Base-by-base conservation (phyloP, 92 coral and sea anemone species). In the Micromussa lordhowensis region DNA sequence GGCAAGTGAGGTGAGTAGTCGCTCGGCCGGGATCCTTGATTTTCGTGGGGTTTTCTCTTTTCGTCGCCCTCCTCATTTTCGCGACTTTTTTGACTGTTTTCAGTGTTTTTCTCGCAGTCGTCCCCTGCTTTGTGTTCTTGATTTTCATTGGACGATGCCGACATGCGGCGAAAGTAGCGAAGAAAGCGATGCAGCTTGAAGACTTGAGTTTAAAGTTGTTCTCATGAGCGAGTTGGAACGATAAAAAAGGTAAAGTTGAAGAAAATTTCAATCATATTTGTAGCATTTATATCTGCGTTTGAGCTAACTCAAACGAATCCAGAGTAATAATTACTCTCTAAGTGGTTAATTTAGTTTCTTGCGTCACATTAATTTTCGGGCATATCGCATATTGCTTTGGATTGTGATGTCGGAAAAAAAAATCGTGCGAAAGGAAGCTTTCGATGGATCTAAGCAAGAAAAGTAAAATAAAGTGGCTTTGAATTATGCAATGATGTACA, bases 111-210 rank as follows among this genome's bases (percentile, higher is more conserved):
- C 18, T 80, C 90, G 51, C 86, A 54, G 68, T 76, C 86, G 76
- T 87, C 95, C 49, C 88, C 44, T 69, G 78, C 84, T 72, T 85
- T 87, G 35, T 58, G 61, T 61, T 89, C 89, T 66, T 84, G 68
- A n/a, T 75, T 31, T 81, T 82, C 77, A 82, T 89, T 88, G 82
- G 98, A 88, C 93, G 95, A 86, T 84, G 99, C 91, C 92, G 98
- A 93, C 98, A 98, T 96, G 95, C 99, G 98, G 91, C 97, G 96
- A 81, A 98, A 87, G 82, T 93, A 96, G 76, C 91, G 91, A 17
- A 94, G 91, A 85, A 98, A 28, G 76, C 93, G 95, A 82, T 94
- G 93, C 94, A 96, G 95, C 85, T 97, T 95, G 97, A 78, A 76
- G 86, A 68, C 30, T 85, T 85, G 57, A 68, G 75, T 38, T 78